Base-by-base conservation (phyloP, 2,888 invertebrate genomes). In the Liposcelis brunnea region DNA sequence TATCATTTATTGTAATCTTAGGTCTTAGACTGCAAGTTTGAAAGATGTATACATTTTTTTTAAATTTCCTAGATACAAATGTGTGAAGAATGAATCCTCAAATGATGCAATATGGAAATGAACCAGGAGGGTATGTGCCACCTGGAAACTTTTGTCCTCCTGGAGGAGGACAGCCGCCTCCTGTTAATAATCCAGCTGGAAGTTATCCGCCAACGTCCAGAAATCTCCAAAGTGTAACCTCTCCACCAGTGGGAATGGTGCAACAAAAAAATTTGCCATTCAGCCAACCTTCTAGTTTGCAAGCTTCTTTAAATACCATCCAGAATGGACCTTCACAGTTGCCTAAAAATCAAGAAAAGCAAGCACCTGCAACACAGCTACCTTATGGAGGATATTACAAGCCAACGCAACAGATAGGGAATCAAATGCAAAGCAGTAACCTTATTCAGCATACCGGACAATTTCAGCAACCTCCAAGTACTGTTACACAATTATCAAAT, bases 401-500 rank as follows among this genome's bases (percentile, higher is more conserved):
- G 8, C 47, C 42, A 26, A 47, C 44, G 26, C 43, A 44, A 31
- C 34, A 21, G 8, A 5, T 19, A 21, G 5, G 14, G 8, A 7
- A 10, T 42, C 47, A 47, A 48, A n/a, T 21, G 15, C 42, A 11
- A 11, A 12, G 14, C 31, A 33, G 31, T 42, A 44, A 11, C 42
- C 43, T 31, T 45, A 37, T 11, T 37, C 18, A 3, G 45, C 18
- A 10, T 19, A n/a, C 19, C 26, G 31, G 32, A 10, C 21, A 33
- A 35, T 12, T 5, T 46, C 33, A 16, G 36, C 18, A 2, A 14
- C 26, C 10, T 33, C 46, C 21, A 42, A 46, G 38, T 15, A 44
- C 43, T 16, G 51, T 45, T 15, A 33, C 48, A 47, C 59, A 55
- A 34, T 45, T 59, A 31, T 38, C 57, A 6, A 60, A 60, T 53